Base-by-base conservation (phyloP, 2,113 vertebrate species). In the Ceyx cyanopectus region DNA sequence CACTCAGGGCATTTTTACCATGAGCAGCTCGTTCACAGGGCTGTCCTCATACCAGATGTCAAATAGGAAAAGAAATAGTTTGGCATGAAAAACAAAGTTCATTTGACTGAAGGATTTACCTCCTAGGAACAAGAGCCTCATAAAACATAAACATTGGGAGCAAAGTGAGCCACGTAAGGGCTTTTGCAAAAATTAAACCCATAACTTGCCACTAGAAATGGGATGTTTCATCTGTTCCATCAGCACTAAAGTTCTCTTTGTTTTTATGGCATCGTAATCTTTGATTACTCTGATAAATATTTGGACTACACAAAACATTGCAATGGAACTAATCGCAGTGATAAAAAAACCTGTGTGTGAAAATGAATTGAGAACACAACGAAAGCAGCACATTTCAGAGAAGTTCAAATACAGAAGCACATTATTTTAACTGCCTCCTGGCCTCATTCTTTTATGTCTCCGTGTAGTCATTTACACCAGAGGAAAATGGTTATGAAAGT, bases 201-300 rank as follows among this genome's bases (percentile, higher is more conserved):
- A 95, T 96, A 96, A 95, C 84, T 94, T 95, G 89, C 93, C 73
- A 68, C 88, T 48, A 80, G 86, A 90, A 92, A 96, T 89, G 68
- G 93, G 89, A 80, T 74, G 61, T 94, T 95, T 97, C 95, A 95
- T 96, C 91, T 96, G 90, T 86, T 97, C 96, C 85, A 93, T 93
- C 92, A 91, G 54, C 96, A 96, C 66, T 92, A 95, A 96, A 95
- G 78, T 93, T 93, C 91, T 93, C 84, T 83, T 94, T 81, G 91
- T 80, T 95, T 97, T 96, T 97, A 96, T 90, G 87, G 91, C 89
- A 87, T 89, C 92, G 9, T 97, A 96, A 95, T 92, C 94, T 94
- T 97, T 96, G 96, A 97, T 96, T 97, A 97, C 93, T 94, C 94
- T 95, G 96, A 97, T 96, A 96, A 96, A 97, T 97, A 97, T 97